phyloP scores from a whole-genome alignment of 2,797 vertebrate species.

The Ciconia nigra region DNA sequence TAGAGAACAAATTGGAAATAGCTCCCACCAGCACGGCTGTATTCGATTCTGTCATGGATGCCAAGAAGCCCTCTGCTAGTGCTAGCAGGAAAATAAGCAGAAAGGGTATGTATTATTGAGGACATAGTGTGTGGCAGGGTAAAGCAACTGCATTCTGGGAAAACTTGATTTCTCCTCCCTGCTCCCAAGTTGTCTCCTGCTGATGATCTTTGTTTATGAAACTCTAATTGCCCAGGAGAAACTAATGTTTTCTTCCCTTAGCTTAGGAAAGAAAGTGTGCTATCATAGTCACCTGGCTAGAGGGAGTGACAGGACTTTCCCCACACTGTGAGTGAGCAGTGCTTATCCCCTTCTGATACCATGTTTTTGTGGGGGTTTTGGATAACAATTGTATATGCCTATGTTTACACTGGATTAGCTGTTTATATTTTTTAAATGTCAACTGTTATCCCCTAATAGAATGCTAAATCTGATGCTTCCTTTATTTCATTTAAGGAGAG shows the following conservation, averaged over 20 bases:
- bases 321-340: not conserved
- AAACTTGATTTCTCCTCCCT: not conserved
- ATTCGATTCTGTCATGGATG: constrained; percentile 84
- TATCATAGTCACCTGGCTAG: not conserved
- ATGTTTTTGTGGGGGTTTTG: not conserved
- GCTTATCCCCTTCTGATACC: not conserved
- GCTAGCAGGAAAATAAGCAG: constrained; percentile 77
- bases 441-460: not conserved
- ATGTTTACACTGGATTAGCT: not conserved
- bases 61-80: constrained; percentile 80
- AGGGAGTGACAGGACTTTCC: not conserved
- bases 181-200: not conserved
- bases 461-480: not conserved
- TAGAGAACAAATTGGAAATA: constrained; percentile 92
- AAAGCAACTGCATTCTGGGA: not conserved
- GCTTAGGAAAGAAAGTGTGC: not conserved
- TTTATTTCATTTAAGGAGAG: not conserved
- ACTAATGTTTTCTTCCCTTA: not conserved
- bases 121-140: rapidly evolving
- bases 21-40: constrained; percentile 81
- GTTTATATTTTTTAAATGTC: not conserved
- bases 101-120: constrained; percentile 77
- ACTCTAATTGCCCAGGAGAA: not conserved
- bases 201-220: not conserved
- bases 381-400: not conserved